Percentiles rank a stretch among this genome's conserved stretches.
These are phyloP conservation scores for Cephus sareptanus DNA, from an alignment of 2,888 invertebrate genomes.

Conservation along the genomic window DNA sequence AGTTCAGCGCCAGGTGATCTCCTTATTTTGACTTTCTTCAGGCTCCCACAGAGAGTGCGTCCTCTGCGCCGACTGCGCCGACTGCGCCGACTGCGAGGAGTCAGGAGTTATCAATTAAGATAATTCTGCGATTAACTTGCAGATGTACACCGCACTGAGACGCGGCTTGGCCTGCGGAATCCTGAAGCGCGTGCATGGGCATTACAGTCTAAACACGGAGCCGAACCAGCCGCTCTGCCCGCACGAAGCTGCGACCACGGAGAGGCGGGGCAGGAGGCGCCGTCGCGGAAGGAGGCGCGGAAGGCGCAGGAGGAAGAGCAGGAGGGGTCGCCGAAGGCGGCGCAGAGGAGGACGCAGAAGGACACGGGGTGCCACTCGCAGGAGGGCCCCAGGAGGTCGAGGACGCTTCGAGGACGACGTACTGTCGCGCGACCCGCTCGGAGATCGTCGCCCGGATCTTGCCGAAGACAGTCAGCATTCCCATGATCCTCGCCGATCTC, in stretches of 20 bases:
- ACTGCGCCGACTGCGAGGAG: too few species aligned
- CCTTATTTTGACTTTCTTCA: too few species aligned
- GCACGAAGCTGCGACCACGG: background rate
- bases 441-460: too few species aligned
- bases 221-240: background rate
- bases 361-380: constrained; percentile 22
- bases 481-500: background rate
- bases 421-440: constrained; percentile 16
- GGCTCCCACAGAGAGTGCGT: too few species aligned
- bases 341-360: constrained; percentile 12
- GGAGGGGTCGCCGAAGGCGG: constrained; percentile 8
- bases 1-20: constrained; percentile 48
- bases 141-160: constrained; percentile 50
- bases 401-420: constrained; percentile 15
- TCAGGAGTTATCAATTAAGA: too few species aligned
- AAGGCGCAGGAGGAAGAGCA: constrained; percentile 14
- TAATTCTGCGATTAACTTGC: background rate
- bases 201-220: constrained; percentile 48
- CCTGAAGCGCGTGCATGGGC: constrained; percentile 42
- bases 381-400: background rate
- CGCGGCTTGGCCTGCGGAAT: constrained; percentile 58
- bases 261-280: constrained; percentile 18
- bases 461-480: too few species aligned
- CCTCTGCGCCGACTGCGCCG: too few species aligned
- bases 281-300: constrained; percentile 21